A percentile compares a stretch with the other conserved stretches of the same genome.
These are phyloP conservation scores for Mormyrus lacerda DNA, from an alignment of 2,113 vertebrate genomes.

Conservation along the genomic window DNA sequence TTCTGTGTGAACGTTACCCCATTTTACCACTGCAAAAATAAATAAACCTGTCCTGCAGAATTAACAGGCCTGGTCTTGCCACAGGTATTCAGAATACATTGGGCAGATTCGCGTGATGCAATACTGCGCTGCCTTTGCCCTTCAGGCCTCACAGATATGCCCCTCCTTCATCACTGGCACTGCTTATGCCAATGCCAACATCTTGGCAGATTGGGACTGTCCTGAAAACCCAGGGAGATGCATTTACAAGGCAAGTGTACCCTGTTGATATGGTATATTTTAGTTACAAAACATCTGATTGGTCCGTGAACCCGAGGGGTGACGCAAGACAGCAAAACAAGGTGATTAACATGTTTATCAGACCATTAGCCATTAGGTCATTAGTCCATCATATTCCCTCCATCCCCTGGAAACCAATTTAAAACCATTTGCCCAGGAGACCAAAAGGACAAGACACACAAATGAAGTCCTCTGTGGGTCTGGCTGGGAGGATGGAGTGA, in stretches of 20 bases:
- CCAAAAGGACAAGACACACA: constrained; percentile 5
- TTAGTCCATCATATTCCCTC: constrained; percentile 5
- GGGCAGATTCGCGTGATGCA: background rate
- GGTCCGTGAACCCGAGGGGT: background rate
- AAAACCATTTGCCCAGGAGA: background rate
- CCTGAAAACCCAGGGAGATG: background rate
- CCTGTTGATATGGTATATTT: background rate
- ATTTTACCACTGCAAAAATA: background rate
- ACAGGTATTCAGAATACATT: background rate
- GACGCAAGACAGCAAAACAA: background rate
- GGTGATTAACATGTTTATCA: constrained; percentile 15
- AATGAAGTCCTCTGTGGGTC: background rate
- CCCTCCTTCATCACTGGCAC: background rate
- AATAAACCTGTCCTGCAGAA: background rate
- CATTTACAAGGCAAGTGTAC: background rate
- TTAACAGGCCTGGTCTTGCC: background rate
- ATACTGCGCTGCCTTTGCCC: background rate
- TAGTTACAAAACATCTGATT: background rate
- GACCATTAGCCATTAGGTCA: constrained; percentile 17
- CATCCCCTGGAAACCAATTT: constrained; percentile 14
- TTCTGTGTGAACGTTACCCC: background rate
- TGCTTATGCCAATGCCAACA: background rate
- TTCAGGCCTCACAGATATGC: background rate
- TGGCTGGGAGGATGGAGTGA: background rate
- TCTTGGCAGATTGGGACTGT: background rate